Evolutionary conservation across 2,113 vertebrate species (phyloP), one percentile per base, ranked within the genome.

Genomic region (Cryptotis parvus): DNA sequence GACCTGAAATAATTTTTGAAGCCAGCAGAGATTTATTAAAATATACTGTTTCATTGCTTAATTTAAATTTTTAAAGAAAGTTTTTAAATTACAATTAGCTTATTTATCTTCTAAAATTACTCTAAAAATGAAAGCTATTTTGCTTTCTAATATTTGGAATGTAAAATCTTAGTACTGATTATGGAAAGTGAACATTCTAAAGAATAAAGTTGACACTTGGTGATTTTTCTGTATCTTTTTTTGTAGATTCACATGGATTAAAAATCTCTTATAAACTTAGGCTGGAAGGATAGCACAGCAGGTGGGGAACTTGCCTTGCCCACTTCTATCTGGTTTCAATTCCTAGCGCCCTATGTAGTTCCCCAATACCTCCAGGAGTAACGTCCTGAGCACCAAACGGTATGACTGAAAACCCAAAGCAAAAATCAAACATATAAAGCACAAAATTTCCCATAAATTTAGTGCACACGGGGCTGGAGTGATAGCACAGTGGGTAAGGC

Each of bases 81-180:
- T 3, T 79, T 93, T 75, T 3, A 72, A 61, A 61, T 87, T 49
- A 31, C 37, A 10, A 77, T 68, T 84, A 81, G n/a, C 12, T 55
- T 55, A 55, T 52, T 92, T 90, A 49, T 90, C 22, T 26, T 73
- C 3, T 70, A 72, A 87, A 66, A 4, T 68, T 68, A 45, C 33
- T 72, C 33, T n/a, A n/a, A n/a, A n/a, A n/a, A n/a, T n/a, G n/a
- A 75, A 85, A 66, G 7, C 24, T 4, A 73, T 61, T 80, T 83
- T 94, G 31, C 24, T 31, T 91, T 55, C 45, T 70, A 41, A 9
- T 72, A 86, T 78, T 86, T 86, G 86, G 31, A 95, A 82, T 72
- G 31, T 24, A 74, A 91, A 92, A 82, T 37, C 39, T 55, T 74
- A 43, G 26, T 52, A 35, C 14, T 77, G 45, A 31, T 16, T 55